Evolutionary conservation across 2,888 invertebrate species (phyloP).

Genomic region (Hipparchia sbordonii): DNA sequence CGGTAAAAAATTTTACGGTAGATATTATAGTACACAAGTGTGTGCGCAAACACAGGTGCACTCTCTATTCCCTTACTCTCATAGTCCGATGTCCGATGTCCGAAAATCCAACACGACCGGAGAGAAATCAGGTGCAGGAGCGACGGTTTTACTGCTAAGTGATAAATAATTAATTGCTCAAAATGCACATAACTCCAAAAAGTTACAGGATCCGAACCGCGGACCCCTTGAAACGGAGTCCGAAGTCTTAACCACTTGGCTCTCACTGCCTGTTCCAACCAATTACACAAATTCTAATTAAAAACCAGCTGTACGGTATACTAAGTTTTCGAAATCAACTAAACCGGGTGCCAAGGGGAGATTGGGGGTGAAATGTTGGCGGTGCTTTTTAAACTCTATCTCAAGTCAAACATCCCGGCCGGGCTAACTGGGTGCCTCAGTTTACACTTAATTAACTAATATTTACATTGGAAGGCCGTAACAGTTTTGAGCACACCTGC

Average conservation of each 20-base stretch:
- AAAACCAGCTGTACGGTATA: conserved; percentile 10
- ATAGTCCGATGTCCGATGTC: too few relatives aligned
- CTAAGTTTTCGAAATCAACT: conserved; percentile 20
- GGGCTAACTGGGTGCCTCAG: conserved; percentile 55
- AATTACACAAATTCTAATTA: conserved; percentile 19
- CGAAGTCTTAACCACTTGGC: background rate
- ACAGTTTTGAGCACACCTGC: conserved; percentile 73
- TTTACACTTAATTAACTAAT: conserved; percentile 81
- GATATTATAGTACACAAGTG: too few relatives aligned
- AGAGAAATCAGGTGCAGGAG: too few relatives aligned
- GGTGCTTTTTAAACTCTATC: conserved; percentile 52
- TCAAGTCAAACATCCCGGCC: conserved; percentile 52
- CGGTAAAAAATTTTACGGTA: too few relatives aligned
- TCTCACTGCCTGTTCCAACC: background rate
- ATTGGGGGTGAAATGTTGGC: conserved; percentile 36
- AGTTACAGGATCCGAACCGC: too few relatives aligned
- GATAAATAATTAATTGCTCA: too few relatives aligned
- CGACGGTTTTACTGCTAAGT: too few relatives aligned
- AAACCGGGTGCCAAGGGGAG: conserved; percentile 9
- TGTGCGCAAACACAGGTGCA: too few relatives aligned
- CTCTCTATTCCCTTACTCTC: too few relatives aligned
- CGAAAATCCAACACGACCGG: too few relatives aligned
- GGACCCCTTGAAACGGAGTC: background rate
- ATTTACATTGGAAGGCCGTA: conserved; percentile 74
- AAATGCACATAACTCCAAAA: too few relatives aligned